Evolutionary conservation across 2,888 invertebrate genomes (phyloP), one percentile per base, ranked within the genome.

Genomic region (Cantharis rufa): DNA sequence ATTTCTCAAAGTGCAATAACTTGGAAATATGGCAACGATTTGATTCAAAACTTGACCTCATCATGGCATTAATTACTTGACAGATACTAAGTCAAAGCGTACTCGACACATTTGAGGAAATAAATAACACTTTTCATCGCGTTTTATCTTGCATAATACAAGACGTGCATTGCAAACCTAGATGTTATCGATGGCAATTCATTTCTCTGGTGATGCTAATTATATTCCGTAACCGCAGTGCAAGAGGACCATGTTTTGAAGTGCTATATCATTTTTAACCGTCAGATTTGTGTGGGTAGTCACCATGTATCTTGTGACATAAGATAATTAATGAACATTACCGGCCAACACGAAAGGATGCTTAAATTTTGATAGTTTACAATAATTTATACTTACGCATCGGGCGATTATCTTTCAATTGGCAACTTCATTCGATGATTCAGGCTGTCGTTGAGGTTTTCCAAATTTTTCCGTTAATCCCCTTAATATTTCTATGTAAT

Each of bases 231-330:
- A 62, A 32, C 62, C 74, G 63, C 76, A 66, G 32, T 76, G 71
- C 71, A 74, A 80, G 64, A 66, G 81, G 77, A 76, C 78, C 78
- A 77, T 80, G 79, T 81, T 78, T 80, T 77, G 77, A 78, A 78
- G 77, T 80, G 81, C 76, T 66, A 81, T 82, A 82, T 84, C 84
- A 85, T 86, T 86, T 86, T 82, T 86, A 83, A 85, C 85, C 82
- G 85, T 84, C 85, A 84, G 82, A 80, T 80, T 75, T 76, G 82
- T 80, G 82, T 83, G 79, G 82, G 82, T 80, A 80, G 80, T 80
- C 79, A 84, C 85, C 84, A 84, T 85, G 84, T 85, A 85, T 82
- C 83, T 82, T 83, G 81, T 83, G 84, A 84, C 84, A 82, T 80
- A 75, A 70, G 76, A 80, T 85, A 84, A 86, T 86, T 86, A 86